Base-by-base conservation (phyloP, 2,797 vertebrate genomes). In the Ibycter americanus region DNA sequence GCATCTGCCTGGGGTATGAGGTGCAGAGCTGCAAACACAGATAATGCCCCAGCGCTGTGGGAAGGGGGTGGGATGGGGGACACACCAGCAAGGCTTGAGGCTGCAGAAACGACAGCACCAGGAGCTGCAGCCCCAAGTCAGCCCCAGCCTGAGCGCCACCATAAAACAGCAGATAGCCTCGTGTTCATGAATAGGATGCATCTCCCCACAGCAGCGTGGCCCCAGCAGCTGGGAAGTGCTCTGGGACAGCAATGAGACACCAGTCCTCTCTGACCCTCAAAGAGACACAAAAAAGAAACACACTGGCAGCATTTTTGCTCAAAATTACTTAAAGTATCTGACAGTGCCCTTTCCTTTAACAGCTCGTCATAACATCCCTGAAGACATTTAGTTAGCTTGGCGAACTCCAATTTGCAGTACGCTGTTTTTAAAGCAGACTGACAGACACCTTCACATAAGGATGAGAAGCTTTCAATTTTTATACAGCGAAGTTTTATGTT, bases 331-430 rank as follows among this genome's bases (percentile, higher is more conserved):
- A 72, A 87, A 27, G 88, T 92, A 94, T 49, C 78, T 85, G 40
- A 27, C 66, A 88, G 56, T 25, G 79, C 23, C 74, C 93, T 94
- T 89, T 87, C 62, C 72, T 94, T 36, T 63, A 74, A 90, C 8
- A 2, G 70, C 94, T 65, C 59, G 74, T 61, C 44, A 23, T 74
- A 71, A 29, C 29, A 47, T 95, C 80, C 82, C 83, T 34, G 59
- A 92, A 92, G 95, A 70, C 63, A 49, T 54, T 95, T 81, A 87
- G 91, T 80, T 93, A 83, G 86, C 86, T 87, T 82, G 44, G 94
- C 84, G 96, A 90, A 96, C 91, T 96, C 71, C 49, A 83, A 40
- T 74, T 94, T 88, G 83, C 49, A 61, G 42, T 12, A 25, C 2
- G 0, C 19, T 89, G 85, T 29, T 87, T 87, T 76, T 80, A 71